Evolutionary conservation across 1,140 invertebrate genomes (phyloP).

Genomic region (Aphis gossypii): DNA sequence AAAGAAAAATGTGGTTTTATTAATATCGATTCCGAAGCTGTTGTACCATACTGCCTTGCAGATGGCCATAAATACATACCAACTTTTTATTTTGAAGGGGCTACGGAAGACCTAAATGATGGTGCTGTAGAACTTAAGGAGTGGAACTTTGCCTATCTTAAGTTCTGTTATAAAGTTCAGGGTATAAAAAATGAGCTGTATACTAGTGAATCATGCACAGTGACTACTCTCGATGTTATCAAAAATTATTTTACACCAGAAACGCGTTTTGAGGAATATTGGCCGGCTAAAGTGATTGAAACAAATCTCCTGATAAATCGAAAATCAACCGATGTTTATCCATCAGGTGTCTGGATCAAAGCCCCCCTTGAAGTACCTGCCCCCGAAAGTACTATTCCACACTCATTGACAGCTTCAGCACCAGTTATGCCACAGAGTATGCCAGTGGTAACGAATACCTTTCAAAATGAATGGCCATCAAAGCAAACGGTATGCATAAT

Average conservation of each 20-base stretch:
- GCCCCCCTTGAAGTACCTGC: constrained; percentile 59
- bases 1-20: constrained; percentile 91
- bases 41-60: constrained; percentile 89
- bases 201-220: constrained; percentile 85
- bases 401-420: not conserved
- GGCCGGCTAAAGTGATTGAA: constrained; percentile 85
- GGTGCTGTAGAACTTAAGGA: constrained; percentile 84
- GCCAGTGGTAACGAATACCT: not conserved
- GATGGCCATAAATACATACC: constrained; percentile 87
- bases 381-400: constrained; percentile 41
- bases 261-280: constrained; percentile 88
- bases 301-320: constrained; percentile 71
- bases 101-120: constrained; percentile 85
- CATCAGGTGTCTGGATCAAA: constrained; percentile 59
- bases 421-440: not conserved
- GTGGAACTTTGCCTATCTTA: constrained; percentile 90
- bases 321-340: constrained; percentile 48
- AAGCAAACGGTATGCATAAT: constrained; percentile 42
- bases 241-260: constrained; percentile 88
- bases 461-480: constrained; percentile 34
- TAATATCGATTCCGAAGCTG: constrained; percentile 90
- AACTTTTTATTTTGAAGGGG: constrained; percentile 92
- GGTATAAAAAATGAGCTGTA: constrained; percentile 90
- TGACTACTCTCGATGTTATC: constrained; percentile 88
- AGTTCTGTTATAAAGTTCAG: constrained; percentile 93